These are phyloP conservation scores for Falco punctatus DNA, from an alignment of 2,113 vertebrate genomes.

Conservation along the genomic window DNA sequence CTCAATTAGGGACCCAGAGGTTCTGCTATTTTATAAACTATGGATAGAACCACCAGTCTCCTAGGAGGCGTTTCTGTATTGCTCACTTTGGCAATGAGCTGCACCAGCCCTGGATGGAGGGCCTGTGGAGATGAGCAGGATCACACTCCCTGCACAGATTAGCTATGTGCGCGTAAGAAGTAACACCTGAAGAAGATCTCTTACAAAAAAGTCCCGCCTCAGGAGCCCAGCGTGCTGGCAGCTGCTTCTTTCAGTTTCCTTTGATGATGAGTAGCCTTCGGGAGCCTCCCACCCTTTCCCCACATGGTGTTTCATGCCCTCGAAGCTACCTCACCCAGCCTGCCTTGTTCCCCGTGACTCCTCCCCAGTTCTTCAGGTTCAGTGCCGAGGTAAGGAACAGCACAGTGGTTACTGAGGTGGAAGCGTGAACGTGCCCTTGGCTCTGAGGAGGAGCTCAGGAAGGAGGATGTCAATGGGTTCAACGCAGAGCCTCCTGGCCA, in stretches of 20 bases:
- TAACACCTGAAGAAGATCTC: not conserved
- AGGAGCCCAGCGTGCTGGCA: not conserved
- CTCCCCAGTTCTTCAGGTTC: not conserved
- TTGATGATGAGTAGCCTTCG: not conserved
- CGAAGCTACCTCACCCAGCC: not conserved
- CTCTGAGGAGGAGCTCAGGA: not conserved
- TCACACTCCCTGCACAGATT: not conserved
- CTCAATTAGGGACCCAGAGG: not conserved
- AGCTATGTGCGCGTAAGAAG: accelerated
- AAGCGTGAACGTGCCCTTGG: accelerated
- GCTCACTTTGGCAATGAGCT: not conserved
- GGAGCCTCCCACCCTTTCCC: not conserved
- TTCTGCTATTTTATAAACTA: not conserved
- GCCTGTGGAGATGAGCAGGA: not conserved
- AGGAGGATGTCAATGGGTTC: not conserved
- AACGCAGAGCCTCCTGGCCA: not conserved
- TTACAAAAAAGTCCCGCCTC: not conserved
- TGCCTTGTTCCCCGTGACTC: accelerated
- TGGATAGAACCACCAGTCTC: accelerated
- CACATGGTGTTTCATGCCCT: not conserved
- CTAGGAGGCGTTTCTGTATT: not conserved
- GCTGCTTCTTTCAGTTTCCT: conserved; percentile 26
- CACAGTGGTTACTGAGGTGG: accelerated
- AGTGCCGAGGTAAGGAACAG: not conserved
- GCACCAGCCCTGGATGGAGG: accelerated